A percentile compares a stretch with the other conserved stretches of the same genome.
Evolutionary conservation across 2,797 vertebrate genomes (phyloP).

Genomic region (Poecilia wingei): DNA sequence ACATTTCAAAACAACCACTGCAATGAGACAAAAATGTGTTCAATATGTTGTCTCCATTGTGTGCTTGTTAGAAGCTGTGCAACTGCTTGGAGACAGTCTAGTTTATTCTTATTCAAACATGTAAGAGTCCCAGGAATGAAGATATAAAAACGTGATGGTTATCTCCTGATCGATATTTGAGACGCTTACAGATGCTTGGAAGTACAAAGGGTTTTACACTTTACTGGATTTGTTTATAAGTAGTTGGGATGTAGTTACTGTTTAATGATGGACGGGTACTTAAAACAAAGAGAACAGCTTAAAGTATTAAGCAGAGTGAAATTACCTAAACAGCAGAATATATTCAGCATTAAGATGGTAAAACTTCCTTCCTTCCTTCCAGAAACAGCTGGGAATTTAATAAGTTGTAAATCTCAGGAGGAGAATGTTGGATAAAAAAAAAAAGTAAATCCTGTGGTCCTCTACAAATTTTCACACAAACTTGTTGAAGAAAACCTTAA

Average conservation of each 20-base stretch:
- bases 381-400: neutral
- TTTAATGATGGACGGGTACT: neutral
- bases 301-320: neutral
- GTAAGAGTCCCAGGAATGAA: neutral
- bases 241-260: neutral
- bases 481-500: neutral
- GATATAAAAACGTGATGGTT: neutral
- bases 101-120: neutral
- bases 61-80: neutral
- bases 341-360: neutral
- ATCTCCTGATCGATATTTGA: neutral
- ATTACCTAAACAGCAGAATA: neutral
- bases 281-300: neutral
- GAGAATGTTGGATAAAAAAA: neutral
- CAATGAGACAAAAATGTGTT: neutral
- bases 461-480: neutral
- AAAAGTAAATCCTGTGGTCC: neutral
- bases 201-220: neutral
- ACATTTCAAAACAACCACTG: neutral
- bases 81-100: neutral
- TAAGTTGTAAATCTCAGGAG: neutral
- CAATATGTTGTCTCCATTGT: neutral
- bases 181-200: neutral
- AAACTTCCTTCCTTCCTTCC: neutral
- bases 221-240: neutral